These are phyloP conservation scores for Enteromius mattozi DNA, from an alignment of 2,797 vertebrate species.

Conservation along the genomic window DNA sequence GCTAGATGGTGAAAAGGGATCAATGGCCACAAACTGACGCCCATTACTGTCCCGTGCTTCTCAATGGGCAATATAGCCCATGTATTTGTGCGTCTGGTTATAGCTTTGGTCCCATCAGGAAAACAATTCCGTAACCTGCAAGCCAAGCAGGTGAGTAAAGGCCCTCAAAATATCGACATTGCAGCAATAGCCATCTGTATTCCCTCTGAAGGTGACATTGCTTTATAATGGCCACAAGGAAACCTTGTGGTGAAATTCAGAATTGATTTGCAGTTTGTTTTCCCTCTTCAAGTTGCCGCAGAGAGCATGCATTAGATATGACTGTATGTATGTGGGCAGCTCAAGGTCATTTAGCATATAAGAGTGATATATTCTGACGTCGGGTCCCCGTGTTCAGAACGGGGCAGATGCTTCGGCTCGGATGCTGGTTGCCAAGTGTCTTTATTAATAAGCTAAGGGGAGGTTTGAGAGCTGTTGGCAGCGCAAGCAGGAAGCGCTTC, in stretches of 20 bases:
- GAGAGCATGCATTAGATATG: slow-evolving; percentile 68
- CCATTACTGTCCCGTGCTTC: slow-evolving; percentile 31
- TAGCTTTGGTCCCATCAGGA: slow-evolving; percentile 64
- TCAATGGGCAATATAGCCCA: slow-evolving; percentile 15
- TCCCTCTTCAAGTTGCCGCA: slow-evolving; percentile 70
- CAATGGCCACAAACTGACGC: slow-evolving; percentile 44
- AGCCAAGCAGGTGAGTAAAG: slow-evolving; percentile 72
- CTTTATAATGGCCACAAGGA: slow-evolving; percentile 72
- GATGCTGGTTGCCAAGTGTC: slow-evolving; percentile 77
- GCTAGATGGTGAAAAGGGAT: slow-evolving; percentile 4
- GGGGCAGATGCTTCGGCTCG: slow-evolving; percentile 77
- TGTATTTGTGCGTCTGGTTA: slow-evolving; percentile 31
- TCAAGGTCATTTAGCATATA: slow-evolving; percentile 78
- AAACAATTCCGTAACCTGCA: slow-evolving; percentile 73
- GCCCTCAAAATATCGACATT: slow-evolving; percentile 76
- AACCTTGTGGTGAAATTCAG: slow-evolving; percentile 70
- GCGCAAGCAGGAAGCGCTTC: slow-evolving; percentile 68
- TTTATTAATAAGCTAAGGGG: slow-evolving; percentile 76
- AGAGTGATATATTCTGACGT: slow-evolving; percentile 79
- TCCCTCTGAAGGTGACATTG: slow-evolving; percentile 78
- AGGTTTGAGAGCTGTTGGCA: slow-evolving; percentile 75
- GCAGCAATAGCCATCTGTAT: slow-evolving; percentile 68
- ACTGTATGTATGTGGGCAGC: slow-evolving; percentile 70
- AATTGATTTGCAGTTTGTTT: slow-evolving; percentile 80
- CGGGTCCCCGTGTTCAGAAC: slow-evolving; percentile 71